Evolutionary conservation across 2,888 invertebrate genomes (phyloP).

Genomic region (Blera fallax): DNA sequence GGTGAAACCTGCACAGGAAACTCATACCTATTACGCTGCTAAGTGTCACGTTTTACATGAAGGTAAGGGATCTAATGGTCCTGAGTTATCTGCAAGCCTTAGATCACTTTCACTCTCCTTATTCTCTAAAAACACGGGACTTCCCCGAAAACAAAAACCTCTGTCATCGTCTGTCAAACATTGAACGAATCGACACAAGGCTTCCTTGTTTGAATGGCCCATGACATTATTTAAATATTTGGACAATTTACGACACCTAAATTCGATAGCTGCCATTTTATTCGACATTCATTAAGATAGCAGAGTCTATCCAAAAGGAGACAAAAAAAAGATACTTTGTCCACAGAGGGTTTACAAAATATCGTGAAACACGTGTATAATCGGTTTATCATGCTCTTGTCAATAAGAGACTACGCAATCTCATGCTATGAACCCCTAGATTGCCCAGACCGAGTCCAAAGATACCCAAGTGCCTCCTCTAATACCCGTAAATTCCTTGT

Average conservation of each 20-base stretch:
- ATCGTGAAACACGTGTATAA: slow-evolving; percentile 28
- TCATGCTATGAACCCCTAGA: background rate
- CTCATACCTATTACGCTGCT: too few relatives aligned
- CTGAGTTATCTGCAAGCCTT: too few relatives aligned
- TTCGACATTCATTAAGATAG: background rate
- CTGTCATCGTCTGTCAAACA: too few relatives aligned
- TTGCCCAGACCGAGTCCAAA: slow-evolving; percentile 2
- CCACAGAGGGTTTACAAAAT: background rate
- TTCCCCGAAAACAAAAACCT: too few relatives aligned
- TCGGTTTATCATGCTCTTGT: slow-evolving; percentile 37
- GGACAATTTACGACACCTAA: background rate
- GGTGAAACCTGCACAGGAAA: too few relatives aligned
- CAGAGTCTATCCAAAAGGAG: background rate
- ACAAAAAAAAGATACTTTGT: background rate
- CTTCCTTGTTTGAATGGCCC: too few relatives aligned
- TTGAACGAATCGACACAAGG: too few relatives aligned
- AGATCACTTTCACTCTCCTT: too few relatives aligned
- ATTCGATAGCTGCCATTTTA: background rate
- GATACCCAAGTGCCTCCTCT: background rate
- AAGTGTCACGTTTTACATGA: too few relatives aligned
- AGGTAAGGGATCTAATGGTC: too few relatives aligned
- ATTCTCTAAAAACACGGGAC: too few relatives aligned
- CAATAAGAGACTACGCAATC: slow-evolving; percentile 29
- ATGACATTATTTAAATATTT: too few relatives aligned
- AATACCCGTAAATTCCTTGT: slow-evolving; percentile 34